phyloP scores from a whole-genome alignment of 2,797 vertebrate genomes.

The Gymnopithys bicolor region DNA sequence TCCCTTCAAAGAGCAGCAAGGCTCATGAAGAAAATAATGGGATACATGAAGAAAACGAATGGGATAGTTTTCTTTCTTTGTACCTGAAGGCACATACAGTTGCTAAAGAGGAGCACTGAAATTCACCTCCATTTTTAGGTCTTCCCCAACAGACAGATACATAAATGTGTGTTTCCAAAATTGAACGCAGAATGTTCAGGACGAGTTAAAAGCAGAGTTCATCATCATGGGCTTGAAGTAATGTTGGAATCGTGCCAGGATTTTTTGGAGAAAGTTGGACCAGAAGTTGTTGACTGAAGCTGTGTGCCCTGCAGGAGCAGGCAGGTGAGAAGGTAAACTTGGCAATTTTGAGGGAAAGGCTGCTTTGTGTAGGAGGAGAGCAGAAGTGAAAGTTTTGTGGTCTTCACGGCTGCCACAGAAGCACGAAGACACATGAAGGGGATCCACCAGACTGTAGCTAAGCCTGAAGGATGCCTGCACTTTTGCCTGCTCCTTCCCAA shows the following conservation, averaged over 20 bases:
- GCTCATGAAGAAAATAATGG: not conserved
- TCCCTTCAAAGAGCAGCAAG: not conserved
- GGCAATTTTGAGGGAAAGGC: not conserved
- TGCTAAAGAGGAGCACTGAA: not conserved
- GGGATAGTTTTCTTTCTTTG: not conserved
- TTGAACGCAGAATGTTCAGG: not conserved
- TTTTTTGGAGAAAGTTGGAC: not conserved
- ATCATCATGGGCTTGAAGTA: not conserved
- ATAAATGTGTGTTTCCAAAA: not conserved
- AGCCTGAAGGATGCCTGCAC: not conserved
- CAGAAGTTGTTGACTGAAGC: not conserved
- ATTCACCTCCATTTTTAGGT: not conserved
- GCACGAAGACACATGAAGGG: not conserved
- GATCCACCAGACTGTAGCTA: not conserved
- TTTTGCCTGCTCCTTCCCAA: not conserved
- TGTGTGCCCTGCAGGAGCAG: not conserved
- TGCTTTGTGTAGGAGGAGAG: not conserved
- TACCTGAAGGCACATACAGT: not conserved
- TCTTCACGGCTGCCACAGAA: not conserved
- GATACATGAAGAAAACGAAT: not conserved
- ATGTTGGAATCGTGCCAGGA: rapidly evolving
- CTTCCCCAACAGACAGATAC: not conserved
- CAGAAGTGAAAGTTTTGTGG: not conserved
- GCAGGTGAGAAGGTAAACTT: not conserved
- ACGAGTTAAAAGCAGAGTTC: not conserved